Evolutionary conservation across 2,797 vertebrate species (phyloP).

Genomic region (Microctenopoma lineatum): DNA sequence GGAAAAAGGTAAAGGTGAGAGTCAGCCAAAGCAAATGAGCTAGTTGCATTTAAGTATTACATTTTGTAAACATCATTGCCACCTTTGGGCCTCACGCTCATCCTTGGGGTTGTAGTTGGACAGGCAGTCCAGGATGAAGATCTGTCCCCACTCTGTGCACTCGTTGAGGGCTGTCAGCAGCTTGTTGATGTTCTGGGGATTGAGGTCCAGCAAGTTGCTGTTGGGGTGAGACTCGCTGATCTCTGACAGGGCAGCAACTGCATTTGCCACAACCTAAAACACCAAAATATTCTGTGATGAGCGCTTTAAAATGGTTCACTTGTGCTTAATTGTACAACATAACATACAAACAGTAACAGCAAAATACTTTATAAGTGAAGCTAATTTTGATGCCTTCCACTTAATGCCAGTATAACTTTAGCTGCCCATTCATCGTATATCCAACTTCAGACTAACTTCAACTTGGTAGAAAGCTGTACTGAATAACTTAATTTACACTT

Average conservation of each 20-base stretch:
- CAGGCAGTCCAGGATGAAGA: slow-evolving; percentile 97
- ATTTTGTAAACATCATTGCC: slow-evolving; percentile 18
- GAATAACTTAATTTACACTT: no score
- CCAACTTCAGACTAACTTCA: no score
- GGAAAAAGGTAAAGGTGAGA: neutral
- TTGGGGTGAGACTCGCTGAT: slow-evolving; percentile 98
- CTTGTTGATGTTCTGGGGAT: slow-evolving; percentile 98
- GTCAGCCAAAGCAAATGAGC: neutral
- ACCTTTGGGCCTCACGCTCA: slow-evolving; percentile 97
- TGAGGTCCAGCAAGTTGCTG: slow-evolving; percentile 97
- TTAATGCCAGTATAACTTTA: no score
- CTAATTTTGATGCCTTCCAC: no score
- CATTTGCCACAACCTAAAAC: slow-evolving; percentile 94
- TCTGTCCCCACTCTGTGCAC: slow-evolving; percentile 99
- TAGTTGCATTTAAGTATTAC: neutral
- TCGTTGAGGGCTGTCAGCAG: slow-evolving; percentile 96
- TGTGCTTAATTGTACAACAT: neutral
- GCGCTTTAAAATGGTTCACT: neutral
- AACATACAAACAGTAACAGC: no score
- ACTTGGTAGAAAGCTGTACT: no score
- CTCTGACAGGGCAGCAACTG: slow-evolving; percentile 95
- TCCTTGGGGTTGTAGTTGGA: slow-evolving; percentile 98
- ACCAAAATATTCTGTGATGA: neutral
- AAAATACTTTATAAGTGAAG: no score
- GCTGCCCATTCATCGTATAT: no score